These are phyloP conservation scores for Conopomorpha cramerella DNA, from an alignment of 1,140 invertebrate species.

Conservation along the genomic window DNA sequence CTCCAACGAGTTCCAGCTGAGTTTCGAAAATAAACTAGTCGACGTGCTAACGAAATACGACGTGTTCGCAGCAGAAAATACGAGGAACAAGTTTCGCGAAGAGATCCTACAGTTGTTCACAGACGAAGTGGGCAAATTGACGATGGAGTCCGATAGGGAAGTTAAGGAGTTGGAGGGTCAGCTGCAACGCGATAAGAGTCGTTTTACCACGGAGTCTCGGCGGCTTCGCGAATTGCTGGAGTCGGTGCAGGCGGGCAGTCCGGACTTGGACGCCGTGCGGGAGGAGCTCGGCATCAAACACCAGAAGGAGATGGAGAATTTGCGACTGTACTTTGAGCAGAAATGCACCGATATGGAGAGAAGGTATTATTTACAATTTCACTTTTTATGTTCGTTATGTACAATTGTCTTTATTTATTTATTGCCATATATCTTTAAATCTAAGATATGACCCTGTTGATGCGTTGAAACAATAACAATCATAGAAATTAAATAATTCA, in stretches of 20 bases:
- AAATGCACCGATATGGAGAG: slow-evolving; percentile 78
- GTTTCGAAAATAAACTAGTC: slow-evolving; percentile 33
- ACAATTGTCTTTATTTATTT: not conserved
- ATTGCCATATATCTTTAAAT: too few relatives aligned
- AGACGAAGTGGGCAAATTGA: slow-evolving; percentile 50
- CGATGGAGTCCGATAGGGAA: too few relatives aligned
- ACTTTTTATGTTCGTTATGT: too few relatives aligned
- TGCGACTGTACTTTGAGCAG: slow-evolving; percentile 77
- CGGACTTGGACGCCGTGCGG: too few relatives aligned
- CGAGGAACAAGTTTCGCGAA: slow-evolving; percentile 48
- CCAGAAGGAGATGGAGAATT: slow-evolving; percentile 74
- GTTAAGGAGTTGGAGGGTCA: too few relatives aligned
- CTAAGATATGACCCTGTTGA: too few relatives aligned
- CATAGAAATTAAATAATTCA: too few relatives aligned
- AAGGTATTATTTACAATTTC: slow-evolving; percentile 64
- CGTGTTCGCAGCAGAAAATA: slow-evolving; percentile 38
- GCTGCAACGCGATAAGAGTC: too few relatives aligned
- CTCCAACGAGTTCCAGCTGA: slow-evolving; percentile 35
- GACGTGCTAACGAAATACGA: slow-evolving; percentile 45
- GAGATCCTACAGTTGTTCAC: slow-evolving; percentile 56
- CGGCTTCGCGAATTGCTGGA: slow-evolving; percentile 43
- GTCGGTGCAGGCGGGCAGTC: slow-evolving; percentile 55
- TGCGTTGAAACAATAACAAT: too few relatives aligned
- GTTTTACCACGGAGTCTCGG: too few relatives aligned
- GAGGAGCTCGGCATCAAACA: too few relatives aligned